A percentile compares a stretch with the other conserved stretches of the same genome.
Evolutionary conservation across 2,888 invertebrate genomes (phyloP).

Genomic region (Aporophyla lueneburgensis): DNA sequence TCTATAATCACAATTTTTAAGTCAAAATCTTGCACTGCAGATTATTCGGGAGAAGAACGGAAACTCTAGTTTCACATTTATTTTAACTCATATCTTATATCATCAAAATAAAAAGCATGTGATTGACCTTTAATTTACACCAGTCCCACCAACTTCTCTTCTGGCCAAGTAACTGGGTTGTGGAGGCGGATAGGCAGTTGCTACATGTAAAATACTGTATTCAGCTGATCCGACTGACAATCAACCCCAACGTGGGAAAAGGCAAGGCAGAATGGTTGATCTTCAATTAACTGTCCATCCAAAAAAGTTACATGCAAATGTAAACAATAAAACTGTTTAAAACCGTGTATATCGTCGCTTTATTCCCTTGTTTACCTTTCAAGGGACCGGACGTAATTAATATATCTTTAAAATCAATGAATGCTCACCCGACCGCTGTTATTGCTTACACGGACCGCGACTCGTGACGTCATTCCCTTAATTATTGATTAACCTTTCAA

Average conservation of each 20-base stretch:
- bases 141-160: neutral
- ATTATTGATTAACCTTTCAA: slow-evolving; percentile 61
- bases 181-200: neutral
- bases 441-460: slow-evolving; percentile 59
- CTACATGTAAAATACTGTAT: neutral
- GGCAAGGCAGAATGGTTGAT: neutral
- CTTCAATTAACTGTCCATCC: neutral
- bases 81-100: too few relatives aligned
- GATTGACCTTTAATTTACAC: neutral
- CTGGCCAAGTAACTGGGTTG: neutral
- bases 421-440: slow-evolving; percentile 49
- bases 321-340: slow-evolving; percentile 20
- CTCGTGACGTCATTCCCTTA: slow-evolving; percentile 59
- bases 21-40: neutral
- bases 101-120: too few relatives aligned
- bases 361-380: slow-evolving; percentile 45
- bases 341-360: neutral
- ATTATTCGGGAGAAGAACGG: neutral
- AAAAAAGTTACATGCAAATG: neutral
- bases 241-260: neutral
- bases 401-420: slow-evolving; percentile 62
- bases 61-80: too few relatives aligned
- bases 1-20: neutral
- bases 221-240: too few relatives aligned
- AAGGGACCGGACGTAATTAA: slow-evolving; percentile 62